Base-by-base conservation (phyloP, 2,888 invertebrate species). In the Deilephila elpenor region DNA sequence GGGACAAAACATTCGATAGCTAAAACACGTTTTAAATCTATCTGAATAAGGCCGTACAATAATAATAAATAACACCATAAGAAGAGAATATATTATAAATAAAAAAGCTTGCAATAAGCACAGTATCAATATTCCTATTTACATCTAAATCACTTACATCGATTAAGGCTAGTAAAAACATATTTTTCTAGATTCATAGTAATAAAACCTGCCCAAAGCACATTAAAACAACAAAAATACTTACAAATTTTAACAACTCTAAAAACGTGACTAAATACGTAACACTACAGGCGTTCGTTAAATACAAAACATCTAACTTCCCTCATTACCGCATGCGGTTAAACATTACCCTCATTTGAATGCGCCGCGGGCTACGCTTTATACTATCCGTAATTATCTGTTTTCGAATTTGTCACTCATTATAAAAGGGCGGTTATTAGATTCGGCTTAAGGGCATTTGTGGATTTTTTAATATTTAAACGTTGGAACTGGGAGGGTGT, bases 381-480 rank as follows among this genome's bases (percentile, higher is more conserved):
- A 92, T 93, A 93, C 92, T 93, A 91, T 91, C 91, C 91, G 89
- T 91, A 93, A 93, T 93, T 93, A 89, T 90, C 88, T 87, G 84
- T 86, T 88, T 87, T 88, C 85, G 89, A 88, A 88, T 88, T 81
- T 84, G 82, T 83, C 84, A 83, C 86, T 93, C 92, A 89, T 92
- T 90, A 90, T 79, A 77, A 77, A 73, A 77, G 82, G 88, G 79
- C 80, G 79, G 86, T 91, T 91, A 89, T 92, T 93, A 92, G 87
- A 90, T 89, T 86, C 88, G 84, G 92, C 93, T 93, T 91, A 88
- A 89, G 93, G 93, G 91, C 89, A 90, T 91, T 87, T 51, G 67
- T 14, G 44, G 64, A 20, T 51, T 67, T 67, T 77, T 67, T 51
- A 51, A 51, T 67, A 67, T 67, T 67, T 51, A 67, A 67, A 67